Evolutionary conservation across 2,113 vertebrate species (phyloP).

Genomic region (Blennius ocellaris): DNA sequence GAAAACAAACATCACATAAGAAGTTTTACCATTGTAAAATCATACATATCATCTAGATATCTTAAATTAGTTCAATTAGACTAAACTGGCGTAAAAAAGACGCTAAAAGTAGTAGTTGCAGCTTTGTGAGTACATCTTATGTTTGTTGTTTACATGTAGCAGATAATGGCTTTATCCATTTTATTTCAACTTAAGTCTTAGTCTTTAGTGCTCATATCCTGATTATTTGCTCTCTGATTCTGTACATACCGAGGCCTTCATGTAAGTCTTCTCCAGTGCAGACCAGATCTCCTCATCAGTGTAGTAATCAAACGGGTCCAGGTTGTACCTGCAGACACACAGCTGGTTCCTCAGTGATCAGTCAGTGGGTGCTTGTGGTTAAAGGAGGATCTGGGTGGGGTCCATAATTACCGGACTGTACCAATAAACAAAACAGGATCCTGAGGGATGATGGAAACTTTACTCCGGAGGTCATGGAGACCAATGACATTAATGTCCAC

Average conservation of each 20-base stretch:
- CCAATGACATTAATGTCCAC: conserved; percentile 78
- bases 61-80: too few relatives aligned
- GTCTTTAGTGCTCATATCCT: too few relatives aligned
- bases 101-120: too few relatives aligned
- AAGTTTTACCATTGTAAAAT: too few relatives aligned
- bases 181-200: too few relatives aligned
- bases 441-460: conserved; percentile 87
- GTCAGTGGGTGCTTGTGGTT: neutral
- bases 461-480: conserved; percentile 84
- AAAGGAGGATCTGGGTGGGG: neutral
- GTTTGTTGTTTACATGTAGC: too few relatives aligned
- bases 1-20: conserved; percentile 8
- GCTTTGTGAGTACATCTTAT: too few relatives aligned
- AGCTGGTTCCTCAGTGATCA: neutral
- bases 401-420: conserved; percentile 81
- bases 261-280: conserved; percentile 85
- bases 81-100: neutral
- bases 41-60: too few relatives aligned
- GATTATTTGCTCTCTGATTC: too few relatives aligned
- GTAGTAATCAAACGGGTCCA: conserved; percentile 81
- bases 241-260: conserved; percentile 80
- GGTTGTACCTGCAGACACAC: conserved; percentile 79
- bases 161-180: too few relatives aligned
- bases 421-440: conserved; percentile 87
- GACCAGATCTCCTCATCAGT: conserved; percentile 82